These are phyloP conservation scores for Noctua pronuba DNA, from an alignment of 2,888 invertebrate genomes.

Conservation along the genomic window DNA sequence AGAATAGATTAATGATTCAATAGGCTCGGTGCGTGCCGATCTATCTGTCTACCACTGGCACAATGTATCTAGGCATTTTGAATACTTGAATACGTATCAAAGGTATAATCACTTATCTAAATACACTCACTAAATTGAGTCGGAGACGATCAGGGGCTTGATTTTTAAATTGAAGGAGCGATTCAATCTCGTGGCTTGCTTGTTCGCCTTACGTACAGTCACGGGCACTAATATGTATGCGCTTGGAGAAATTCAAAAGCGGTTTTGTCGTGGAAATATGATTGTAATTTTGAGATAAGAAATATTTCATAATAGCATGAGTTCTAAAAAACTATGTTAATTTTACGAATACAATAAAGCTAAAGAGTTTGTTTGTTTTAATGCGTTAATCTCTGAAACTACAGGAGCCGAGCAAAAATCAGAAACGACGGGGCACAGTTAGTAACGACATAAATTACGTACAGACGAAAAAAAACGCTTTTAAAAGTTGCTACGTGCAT, in stretches of 20 bases:
- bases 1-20: slow-evolving; percentile 49
- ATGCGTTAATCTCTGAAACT: not conserved
- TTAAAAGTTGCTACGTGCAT: not conserved
- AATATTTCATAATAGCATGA: not conserved
- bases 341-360: not conserved
- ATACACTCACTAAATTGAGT: slow-evolving; percentile 44
- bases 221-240: not conserved
- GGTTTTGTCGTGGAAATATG: not conserved
- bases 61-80: slow-evolving; percentile 20
- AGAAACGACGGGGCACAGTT: not conserved
- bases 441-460: not conserved
- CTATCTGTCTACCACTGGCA: slow-evolving; percentile 8
- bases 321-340: not conserved
- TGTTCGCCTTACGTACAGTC: slow-evolving; percentile 26
- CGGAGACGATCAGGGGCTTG: slow-evolving; percentile 40
- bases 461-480: not conserved
- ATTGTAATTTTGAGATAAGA: not conserved
- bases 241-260: not conserved
- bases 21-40: slow-evolving; percentile 1
- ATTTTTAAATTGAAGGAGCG: slow-evolving; percentile 61
- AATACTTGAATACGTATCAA: slow-evolving; percentile 30
- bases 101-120: slow-evolving; percentile 33
- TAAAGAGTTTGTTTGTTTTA: not conserved
- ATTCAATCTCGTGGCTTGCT: slow-evolving; percentile 56
- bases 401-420: not conserved